Base-by-base conservation (phyloP, 1,140 invertebrate genomes). In the Drosophila elegans region DNA sequence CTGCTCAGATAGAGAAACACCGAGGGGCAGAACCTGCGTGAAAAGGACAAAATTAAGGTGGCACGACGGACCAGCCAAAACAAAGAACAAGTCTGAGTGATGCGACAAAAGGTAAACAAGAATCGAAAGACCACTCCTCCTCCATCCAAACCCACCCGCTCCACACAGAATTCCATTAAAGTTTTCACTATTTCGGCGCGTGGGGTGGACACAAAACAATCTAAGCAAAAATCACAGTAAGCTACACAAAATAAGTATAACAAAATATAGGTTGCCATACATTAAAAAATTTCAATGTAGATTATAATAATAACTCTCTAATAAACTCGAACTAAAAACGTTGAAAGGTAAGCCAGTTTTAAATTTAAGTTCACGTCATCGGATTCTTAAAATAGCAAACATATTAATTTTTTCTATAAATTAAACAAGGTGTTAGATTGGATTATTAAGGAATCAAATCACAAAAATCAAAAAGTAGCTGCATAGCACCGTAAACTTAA, bases 1-100 rank as follows among this genome's bases (percentile, higher is more conserved):
- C 96, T 96, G 41, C 95, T 95, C 27, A 97, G 92, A 80, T 97
- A 97, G 12, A 97, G 93, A 93, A 97, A 97, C 0, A 97, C 96
- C 2, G 96, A 97, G 16, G 97, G 96, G 78, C 96, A 97, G 93
- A 97, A 97, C 96, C 96, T 97, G 90, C 4, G 53, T 10, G 13
- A 3, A 36, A 25, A 7, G 5, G 34, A 32, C 41, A 13, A 2
- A 46, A 36, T 25, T 45, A 21, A 52, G 53, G 59, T 55, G 52
- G 32, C 25, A 13, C 29, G n/a, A 27, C 36, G n/a, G 56, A 32
- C 34, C 27, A 21, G 41, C 45, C 63, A 76, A 75, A 67, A 56
- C 59, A 63, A 80, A 89, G 80, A 83, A 81, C 80, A 75, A 80
- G 80, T 82, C 80, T 60, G 74, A 78, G 75, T 78, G 78, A 89